phyloP scores from a whole-genome alignment of 1,140 invertebrate species.

The Drosophila grimshawi region DNA sequence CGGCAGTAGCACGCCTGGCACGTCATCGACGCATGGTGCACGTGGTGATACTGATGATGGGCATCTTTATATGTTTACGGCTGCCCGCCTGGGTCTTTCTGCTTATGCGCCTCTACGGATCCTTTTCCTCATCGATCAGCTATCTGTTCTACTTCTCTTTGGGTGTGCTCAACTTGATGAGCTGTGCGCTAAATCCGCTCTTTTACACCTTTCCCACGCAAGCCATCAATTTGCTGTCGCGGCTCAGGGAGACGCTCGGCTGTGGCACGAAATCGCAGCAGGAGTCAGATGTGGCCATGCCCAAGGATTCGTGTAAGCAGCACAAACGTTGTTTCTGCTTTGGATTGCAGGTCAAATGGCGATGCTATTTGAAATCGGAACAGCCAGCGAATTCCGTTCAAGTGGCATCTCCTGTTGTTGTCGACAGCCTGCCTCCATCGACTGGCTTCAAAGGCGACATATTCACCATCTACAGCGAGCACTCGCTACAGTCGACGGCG shows the following conservation, averaged over 20 bases:
- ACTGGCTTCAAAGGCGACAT: slow-evolving; percentile 33
- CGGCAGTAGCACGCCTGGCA: slow-evolving; percentile 68
- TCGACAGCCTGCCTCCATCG: slow-evolving; percentile 23
- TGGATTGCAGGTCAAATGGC: slow-evolving; percentile 58
- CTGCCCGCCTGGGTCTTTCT: slow-evolving; percentile 86
- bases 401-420: not conserved
- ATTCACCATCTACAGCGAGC: slow-evolving; percentile 43
- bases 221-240: slow-evolving; percentile 74
- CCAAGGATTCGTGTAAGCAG: slow-evolving; percentile 20
- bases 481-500: slow-evolving; percentile 37
- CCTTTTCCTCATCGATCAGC: slow-evolving; percentile 62
- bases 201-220: slow-evolving; percentile 86
- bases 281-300: slow-evolving; percentile 46
- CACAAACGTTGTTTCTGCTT: slow-evolving; percentile 35
- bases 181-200: slow-evolving; percentile 86
- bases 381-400: not conserved
- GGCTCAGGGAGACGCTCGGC: slow-evolving; percentile 47
- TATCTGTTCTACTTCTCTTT: slow-evolving; percentile 85
- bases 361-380: slow-evolving; percentile 29
- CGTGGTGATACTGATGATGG: slow-evolving; percentile 85
- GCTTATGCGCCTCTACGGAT: slow-evolving; percentile 83
- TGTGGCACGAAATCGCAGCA: slow-evolving; percentile 6
- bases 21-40: slow-evolving; percentile 86
- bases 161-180: slow-evolving; percentile 85
- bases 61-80: slow-evolving; percentile 85